Evolutionary conservation across 2,797 vertebrate species (phyloP).

Genomic region (Iguana delicatissima): DNA sequence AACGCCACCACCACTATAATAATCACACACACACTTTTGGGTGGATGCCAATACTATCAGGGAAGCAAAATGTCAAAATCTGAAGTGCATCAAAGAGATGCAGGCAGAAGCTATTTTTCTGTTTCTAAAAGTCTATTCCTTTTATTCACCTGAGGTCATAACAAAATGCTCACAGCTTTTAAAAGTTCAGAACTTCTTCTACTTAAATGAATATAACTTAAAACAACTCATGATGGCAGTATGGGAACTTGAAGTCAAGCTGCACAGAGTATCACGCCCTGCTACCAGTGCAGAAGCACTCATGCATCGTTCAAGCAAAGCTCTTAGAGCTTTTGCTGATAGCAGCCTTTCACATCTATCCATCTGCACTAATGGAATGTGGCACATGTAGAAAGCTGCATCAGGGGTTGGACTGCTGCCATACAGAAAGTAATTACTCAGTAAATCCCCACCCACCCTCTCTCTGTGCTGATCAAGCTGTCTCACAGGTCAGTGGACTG

Average conservation of each 20-base stretch:
- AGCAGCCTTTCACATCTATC: slow-evolving; percentile 25
- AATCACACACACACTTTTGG: background rate
- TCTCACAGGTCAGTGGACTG: slow-evolving; percentile 6
- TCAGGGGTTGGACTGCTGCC: slow-evolving; percentile 16
- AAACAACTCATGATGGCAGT: background rate
- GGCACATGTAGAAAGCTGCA: slow-evolving; percentile 16
- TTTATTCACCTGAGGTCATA: no score
- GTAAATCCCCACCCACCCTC: slow-evolving; percentile 32
- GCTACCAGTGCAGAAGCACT: background rate
- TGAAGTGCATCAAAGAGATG: background rate
- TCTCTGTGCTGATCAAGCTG: slow-evolving; percentile 33
- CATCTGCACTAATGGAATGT: slow-evolving; percentile 34
- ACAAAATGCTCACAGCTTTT: background rate
- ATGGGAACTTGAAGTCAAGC: background rate
- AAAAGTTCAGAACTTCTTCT: background rate
- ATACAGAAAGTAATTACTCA: slow-evolving; percentile 34
- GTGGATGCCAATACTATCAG: background rate
- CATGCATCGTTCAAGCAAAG: slow-evolving; percentile 19
- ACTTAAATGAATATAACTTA: slow-evolving; percentile 2
- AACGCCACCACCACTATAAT: background rate
- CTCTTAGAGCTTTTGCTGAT: slow-evolving; percentile 16
- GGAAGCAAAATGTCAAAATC: background rate
- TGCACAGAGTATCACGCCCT: background rate
- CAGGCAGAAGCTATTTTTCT: background rate
- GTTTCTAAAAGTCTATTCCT: background rate